These are phyloP conservation scores for Cyphomyrus discorhynchus DNA, from an alignment of 2,113 vertebrate species.

Conservation along the genomic window DNA sequence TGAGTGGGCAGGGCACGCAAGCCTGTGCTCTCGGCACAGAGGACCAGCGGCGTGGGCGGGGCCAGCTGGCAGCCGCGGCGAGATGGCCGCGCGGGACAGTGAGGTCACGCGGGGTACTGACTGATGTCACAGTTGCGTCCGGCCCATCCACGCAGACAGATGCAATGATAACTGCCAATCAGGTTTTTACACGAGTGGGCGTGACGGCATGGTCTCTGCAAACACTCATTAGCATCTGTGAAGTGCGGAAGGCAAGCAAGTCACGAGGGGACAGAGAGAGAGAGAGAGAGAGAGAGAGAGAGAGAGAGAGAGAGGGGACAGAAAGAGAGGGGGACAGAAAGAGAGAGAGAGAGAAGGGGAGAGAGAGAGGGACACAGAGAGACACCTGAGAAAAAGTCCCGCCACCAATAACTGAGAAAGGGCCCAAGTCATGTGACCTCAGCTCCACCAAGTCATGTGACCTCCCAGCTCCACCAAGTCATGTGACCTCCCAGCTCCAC, in stretches of 20 bases:
- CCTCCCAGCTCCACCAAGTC: background rate
- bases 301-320: constrained; percentile 21
- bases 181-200: constrained; percentile 98
- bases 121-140: constrained; percentile 95
- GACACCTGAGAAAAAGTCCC: background rate
- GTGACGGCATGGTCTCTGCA: constrained; percentile 83
- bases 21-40: background rate
- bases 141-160: constrained; percentile 91
- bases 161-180: constrained; percentile 98
- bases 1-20: background rate
- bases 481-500: background rate
- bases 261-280: constrained; percentile 39
- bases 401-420: background rate
- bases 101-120: constrained; percentile 70
- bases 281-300: constrained; percentile 17
- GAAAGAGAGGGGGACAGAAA: constrained; percentile 31
- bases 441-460: background rate
- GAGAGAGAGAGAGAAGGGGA: constrained; percentile 30
- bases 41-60: background rate
- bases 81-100: background rate
- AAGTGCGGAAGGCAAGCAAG: constrained; percentile 46
- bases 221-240: constrained; percentile 98
- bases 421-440: background rate
- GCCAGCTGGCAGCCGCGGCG: background rate
- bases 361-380: background rate